Evolutionary conservation across 1,140 invertebrate species (phyloP).

Genomic region (Diploscapter pachys): DNA sequence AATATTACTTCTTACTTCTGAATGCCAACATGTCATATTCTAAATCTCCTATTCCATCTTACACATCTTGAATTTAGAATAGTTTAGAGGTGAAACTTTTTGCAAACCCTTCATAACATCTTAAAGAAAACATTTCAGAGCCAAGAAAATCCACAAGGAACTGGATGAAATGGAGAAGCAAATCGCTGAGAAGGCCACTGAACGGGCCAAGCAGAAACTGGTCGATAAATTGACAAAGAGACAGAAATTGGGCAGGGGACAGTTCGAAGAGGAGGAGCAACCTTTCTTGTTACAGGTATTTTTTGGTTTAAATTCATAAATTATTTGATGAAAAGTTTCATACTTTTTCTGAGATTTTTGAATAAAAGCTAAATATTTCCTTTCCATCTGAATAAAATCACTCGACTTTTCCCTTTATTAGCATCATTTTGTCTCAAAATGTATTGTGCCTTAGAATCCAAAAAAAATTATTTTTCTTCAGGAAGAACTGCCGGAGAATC

Average conservation of each 20-base stretch:
- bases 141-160: conserved; percentile 28
- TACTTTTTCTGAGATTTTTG: not conserved
- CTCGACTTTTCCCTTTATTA: too few species aligned
- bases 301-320: not conserved
- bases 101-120: too few species aligned
- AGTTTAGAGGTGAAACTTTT: too few species aligned
- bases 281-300: conserved; percentile 30
- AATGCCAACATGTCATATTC: too few species aligned
- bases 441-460: too few species aligned
- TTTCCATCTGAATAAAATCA: too few species aligned
- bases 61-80: too few species aligned
- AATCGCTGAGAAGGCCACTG: conserved; percentile 3
- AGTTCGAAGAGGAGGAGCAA: conserved; percentile 35
- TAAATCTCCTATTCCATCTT: too few species aligned
- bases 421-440: too few species aligned
- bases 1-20: too few species aligned
- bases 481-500: conserved; percentile 30
- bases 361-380: not conserved
- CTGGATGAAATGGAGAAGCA: conserved; percentile 24
- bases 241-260: conserved; percentile 30
- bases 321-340: not conserved
- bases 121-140: not conserved
- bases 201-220: conserved; percentile 19
- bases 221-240: conserved; percentile 33
- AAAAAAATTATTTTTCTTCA: not conserved